Base-by-base conservation (phyloP, 2,888 invertebrate genomes). In the Oligia fasciuncula region DNA sequence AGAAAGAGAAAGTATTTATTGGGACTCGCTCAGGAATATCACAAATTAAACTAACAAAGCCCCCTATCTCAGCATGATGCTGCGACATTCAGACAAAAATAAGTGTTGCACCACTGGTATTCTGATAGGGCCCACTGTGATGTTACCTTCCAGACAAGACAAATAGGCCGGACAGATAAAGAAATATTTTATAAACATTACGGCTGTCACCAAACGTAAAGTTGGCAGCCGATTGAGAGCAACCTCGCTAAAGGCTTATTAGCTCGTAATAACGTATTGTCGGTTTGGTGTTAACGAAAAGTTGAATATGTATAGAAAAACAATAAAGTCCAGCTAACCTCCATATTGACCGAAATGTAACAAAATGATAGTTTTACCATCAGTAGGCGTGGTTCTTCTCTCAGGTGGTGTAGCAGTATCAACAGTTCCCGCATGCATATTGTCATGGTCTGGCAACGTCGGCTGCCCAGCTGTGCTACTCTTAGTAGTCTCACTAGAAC, bases 341-440 rank as follows among this genome's bases (percentile, higher is more conserved):
- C n/a, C n/a, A n/a, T n/a, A n/a, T n/a, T 17, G 3, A 4, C 11
- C 6, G 11, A 29, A n/a, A 19, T 29, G 5, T n/a, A 46, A n/a
- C 4, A 60, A 60, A 40, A 40, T 8, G 1, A 29, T 17, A 35
- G 1, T 35, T 17, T 92, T 83, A 96, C 96, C 96, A 77, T 95
- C 95, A 78, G 94, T 95, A 57, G 95, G 95, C 0, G 96, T 96
- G 14, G 96, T 96, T 43, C 93, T 92, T 54, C 92, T 92, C 2
- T 95, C 95, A 0, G 93, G 93, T 0, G 93, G 91, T 1, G 94
- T 93, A 0, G 90, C 93, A 51, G 90, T 88, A 49, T 93, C 94
- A 0, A 93, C 81, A 0, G 96, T 96, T 0, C 94, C 95, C 4
- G 95, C 96, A 71, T 96, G 96, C 93, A 96, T 95, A 69, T 96